Percentiles rank a stretch among this genome's conserved stretches.
These are phyloP conservation scores for Torymus texanus DNA, from an alignment of 2,888 invertebrate genomes.

Conservation along the genomic window DNA sequence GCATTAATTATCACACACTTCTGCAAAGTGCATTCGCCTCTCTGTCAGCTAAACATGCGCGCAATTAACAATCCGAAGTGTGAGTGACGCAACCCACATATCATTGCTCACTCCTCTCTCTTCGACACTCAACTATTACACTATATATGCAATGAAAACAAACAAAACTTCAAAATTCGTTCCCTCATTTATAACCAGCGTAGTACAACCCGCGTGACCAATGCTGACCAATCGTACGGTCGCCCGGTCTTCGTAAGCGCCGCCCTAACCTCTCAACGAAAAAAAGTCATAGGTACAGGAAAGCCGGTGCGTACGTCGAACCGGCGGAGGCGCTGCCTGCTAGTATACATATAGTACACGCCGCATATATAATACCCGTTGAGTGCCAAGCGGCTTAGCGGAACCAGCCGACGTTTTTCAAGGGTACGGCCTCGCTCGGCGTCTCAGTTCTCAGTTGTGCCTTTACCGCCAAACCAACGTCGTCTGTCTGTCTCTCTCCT, in stretches of 20 bases:
- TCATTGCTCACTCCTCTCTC: no score
- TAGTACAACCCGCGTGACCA: constrained; percentile 22
- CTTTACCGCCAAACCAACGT: constrained; percentile 2
- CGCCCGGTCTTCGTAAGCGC: not conserved
- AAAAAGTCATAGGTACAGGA: not conserved
- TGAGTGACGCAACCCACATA: no score
- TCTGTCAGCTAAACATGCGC: no score
- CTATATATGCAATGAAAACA: not conserved
- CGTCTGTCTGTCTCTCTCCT: not conserved
- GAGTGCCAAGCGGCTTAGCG: not conserved
- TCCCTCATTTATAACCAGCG: constrained; percentile 13
- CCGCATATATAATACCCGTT: constrained; percentile 9
- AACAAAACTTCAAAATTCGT: constrained; percentile 17
- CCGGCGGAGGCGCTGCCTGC: constrained; percentile 15
- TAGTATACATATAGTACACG: not conserved
- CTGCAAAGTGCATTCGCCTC: no score
- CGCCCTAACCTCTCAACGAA: constrained; percentile 32
- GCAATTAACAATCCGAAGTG: no score
- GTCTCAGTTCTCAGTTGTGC: constrained; percentile 8
- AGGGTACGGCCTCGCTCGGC: constrained; percentile 13
- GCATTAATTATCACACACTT: no score
- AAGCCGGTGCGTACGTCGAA: constrained; percentile 1
- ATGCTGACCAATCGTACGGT: constrained; percentile 16
- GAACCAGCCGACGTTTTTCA: constrained; percentile 29
- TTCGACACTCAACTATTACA: not conserved